phyloP scores from a whole-genome alignment of 2,113 vertebrate genomes.

The Proteles cristata region DNA sequence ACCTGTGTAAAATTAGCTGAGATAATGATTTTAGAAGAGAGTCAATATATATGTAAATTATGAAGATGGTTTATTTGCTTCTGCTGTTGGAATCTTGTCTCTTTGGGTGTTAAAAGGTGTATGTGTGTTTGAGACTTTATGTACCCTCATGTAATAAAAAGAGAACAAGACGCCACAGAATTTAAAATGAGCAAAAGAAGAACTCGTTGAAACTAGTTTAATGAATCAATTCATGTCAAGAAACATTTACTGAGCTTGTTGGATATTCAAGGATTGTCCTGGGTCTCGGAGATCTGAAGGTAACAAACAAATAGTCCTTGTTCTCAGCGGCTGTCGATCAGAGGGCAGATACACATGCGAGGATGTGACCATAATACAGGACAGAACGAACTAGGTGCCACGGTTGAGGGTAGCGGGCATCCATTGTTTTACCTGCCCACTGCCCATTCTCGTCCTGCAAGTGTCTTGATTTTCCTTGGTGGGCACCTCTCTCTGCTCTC shows the following conservation, averaged over 20 bases:
- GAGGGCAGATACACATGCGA: background rate
- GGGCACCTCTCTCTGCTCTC: background rate
- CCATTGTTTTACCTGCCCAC: background rate
- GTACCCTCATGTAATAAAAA: background rate
- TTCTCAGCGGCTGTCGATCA: background rate
- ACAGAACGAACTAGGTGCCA: background rate
- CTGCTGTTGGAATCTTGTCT: background rate
- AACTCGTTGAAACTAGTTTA: background rate
- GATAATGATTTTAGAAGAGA: background rate
- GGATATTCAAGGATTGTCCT: background rate
- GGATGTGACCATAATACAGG: background rate
- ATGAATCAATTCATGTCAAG: background rate
- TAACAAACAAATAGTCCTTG: background rate
- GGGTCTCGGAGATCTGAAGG: background rate
- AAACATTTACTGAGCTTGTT: background rate
- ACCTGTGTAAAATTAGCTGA: background rate
- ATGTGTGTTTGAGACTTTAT: background rate
- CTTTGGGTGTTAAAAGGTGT: background rate
- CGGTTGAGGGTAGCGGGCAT: background rate
- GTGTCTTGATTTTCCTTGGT: background rate
- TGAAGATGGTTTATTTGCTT: background rate
- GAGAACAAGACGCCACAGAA: background rate
- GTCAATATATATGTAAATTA: background rate
- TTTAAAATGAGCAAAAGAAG: conserved; percentile 21
- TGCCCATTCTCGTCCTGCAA: background rate